Percentiles rank a stretch among this genome's conserved stretches.
phyloP scores from a whole-genome alignment of 2,888 invertebrate genomes.

The Heliconius ismenius region DNA sequence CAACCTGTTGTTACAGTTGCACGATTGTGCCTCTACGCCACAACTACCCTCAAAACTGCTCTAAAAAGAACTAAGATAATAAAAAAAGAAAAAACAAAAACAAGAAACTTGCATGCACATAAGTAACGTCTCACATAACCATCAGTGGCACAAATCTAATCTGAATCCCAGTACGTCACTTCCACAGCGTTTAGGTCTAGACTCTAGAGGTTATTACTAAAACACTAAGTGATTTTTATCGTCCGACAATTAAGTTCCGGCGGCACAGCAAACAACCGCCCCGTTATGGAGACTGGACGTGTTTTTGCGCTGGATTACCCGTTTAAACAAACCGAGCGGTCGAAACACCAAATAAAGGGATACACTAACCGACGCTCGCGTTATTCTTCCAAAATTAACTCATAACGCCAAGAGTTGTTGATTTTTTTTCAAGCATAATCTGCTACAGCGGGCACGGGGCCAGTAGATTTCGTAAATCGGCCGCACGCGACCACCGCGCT shows the following conservation, averaged over 20 bases:
- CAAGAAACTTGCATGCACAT: constrained; percentile 39
- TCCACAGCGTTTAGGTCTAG: constrained; percentile 61
- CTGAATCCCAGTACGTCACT: constrained; percentile 42
- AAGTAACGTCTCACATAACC: constrained; percentile 42
- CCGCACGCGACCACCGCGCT: constrained; percentile 73
- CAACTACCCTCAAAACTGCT: too few species aligned
- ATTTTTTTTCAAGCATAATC: constrained; percentile 77
- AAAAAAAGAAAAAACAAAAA: background rate
- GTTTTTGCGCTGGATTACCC: constrained; percentile 76
- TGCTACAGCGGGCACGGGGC: constrained; percentile 79
- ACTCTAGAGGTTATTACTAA: constrained; percentile 61
- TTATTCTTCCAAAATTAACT: constrained; percentile 82
- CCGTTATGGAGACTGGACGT: constrained; percentile 63
- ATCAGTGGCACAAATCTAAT: constrained; percentile 41
- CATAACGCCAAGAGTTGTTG: constrained; percentile 78
- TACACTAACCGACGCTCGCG: constrained; percentile 73
- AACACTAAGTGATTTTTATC: constrained; percentile 76
- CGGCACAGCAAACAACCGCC: constrained; percentile 64
- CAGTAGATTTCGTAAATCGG: constrained; percentile 78
- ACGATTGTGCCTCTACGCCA: too few species aligned
- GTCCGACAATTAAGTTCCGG: constrained; percentile 67
- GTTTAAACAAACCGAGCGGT: constrained; percentile 76
- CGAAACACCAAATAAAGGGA: constrained; percentile 77
- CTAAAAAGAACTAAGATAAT: background rate
- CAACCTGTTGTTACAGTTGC: too few species aligned